These are phyloP conservation scores for Trilocha varians DNA, from an alignment of 2,888 invertebrate genomes.

Conservation along the genomic window DNA sequence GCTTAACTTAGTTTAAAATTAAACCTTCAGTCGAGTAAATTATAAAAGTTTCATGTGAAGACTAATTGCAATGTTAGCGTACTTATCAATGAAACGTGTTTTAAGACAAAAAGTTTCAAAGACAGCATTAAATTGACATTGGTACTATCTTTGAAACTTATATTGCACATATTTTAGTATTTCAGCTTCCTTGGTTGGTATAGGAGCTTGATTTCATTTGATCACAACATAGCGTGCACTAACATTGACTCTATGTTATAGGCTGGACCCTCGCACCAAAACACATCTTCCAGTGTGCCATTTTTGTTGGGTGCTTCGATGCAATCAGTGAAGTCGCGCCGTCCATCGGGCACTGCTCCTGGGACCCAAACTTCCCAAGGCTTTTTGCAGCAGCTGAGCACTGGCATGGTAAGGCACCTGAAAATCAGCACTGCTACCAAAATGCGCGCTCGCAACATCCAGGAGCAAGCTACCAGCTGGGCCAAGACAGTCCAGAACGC, in stretches of 20 bases:
- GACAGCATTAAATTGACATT: too few relatives aligned
- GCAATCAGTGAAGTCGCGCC: slow-evolving; percentile 79
- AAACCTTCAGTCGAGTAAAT: too few relatives aligned
- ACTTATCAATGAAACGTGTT: too few relatives aligned
- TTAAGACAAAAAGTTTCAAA: too few relatives aligned
- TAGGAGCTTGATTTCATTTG: too few relatives aligned
- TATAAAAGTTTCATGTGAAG: too few relatives aligned
- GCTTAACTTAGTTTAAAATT: too few relatives aligned
- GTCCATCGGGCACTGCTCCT: slow-evolving; percentile 57
- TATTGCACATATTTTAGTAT: too few relatives aligned
- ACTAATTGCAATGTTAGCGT: too few relatives aligned
- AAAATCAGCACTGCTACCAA: slow-evolving; percentile 78
- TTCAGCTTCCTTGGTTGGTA: too few relatives aligned
- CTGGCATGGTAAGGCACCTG: slow-evolving; percentile 94
- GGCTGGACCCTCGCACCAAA: slow-evolving; percentile 93
- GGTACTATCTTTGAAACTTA: too few relatives aligned
- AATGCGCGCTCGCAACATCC: slow-evolving; percentile 28
- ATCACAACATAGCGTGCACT: too few relatives aligned
- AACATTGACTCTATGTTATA: slow-evolving; percentile 42
- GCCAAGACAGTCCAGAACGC: slow-evolving; percentile 55
- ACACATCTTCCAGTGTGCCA: slow-evolving; percentile 90
- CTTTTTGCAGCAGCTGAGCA: slow-evolving; percentile 89
- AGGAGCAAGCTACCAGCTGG: not conserved
- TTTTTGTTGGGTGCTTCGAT: slow-evolving; percentile 81
- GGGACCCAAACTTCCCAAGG: slow-evolving; percentile 61